Conservation (phyloP, 35 echinoderm and acorn worm species). For the Acanthaster planci region DNA sequence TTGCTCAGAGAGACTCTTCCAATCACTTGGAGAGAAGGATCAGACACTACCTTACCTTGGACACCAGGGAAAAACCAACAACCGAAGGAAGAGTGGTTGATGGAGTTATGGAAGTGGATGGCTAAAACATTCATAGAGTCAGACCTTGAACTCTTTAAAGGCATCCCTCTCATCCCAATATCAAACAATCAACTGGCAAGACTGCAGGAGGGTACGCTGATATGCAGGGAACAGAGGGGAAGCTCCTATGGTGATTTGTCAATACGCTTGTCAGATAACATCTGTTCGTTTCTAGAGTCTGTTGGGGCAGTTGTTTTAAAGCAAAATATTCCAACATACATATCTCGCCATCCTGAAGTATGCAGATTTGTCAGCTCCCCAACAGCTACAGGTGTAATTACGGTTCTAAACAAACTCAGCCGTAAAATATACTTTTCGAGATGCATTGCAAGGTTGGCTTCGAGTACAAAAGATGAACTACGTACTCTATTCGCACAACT, state of each 20-base stretch:
- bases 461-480: background rate
- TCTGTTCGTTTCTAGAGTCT: constrained; percentile 8
- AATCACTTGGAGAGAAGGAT: background rate
- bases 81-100: background rate
- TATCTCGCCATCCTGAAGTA: background rate
- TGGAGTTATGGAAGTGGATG: constrained; percentile 23
- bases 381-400: background rate
- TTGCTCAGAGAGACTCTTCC: background rate
- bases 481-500: background rate
- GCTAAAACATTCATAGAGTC: background rate
- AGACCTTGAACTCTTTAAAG: background rate
- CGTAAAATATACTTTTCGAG: background rate
- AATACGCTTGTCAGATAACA: background rate
- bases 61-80: background rate
- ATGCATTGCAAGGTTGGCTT: background rate
- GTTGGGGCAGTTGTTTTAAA: background rate
- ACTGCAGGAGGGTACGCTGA: background rate
- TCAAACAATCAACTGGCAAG: background rate
- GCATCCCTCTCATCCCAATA: background rate
- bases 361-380: background rate
- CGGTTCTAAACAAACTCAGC: background rate
- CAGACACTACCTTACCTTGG: background rate
- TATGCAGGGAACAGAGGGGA: background rate
- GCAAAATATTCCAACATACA: background rate
- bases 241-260: background rate